Percentiles rank a stretch among this genome's conserved stretches.
Evolutionary conservation across 2,888 invertebrate genomes (phyloP).

Genomic region (Nomada ferruginata): DNA sequence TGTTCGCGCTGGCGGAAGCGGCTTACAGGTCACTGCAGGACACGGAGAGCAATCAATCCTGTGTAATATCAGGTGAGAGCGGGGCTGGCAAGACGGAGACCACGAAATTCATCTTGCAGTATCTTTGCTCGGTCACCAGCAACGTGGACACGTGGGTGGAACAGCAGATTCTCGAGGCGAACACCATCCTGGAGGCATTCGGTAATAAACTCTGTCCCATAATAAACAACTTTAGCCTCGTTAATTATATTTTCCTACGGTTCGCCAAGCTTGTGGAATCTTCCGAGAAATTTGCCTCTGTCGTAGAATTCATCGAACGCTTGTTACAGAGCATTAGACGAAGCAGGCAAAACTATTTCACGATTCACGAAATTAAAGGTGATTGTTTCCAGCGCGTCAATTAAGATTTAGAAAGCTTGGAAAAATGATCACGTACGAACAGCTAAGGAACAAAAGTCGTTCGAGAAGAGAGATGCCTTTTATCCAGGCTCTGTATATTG

Average conservation of each 20-base stretch:
- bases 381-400: too few species aligned
- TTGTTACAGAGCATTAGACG: too few species aligned
- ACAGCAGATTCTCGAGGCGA: constrained; percentile 96
- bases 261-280: not conserved
- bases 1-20: constrained; percentile 95
- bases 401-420: too few species aligned
- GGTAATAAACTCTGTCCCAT: constrained; percentile 86
- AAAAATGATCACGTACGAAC: too few species aligned
- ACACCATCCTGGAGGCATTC: constrained; percentile 96
- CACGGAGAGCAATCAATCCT: constrained; percentile 89
- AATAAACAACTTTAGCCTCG: constrained; percentile 12
- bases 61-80: constrained; percentile 96
- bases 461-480: not conserved
- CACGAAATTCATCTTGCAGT: constrained; percentile 95
- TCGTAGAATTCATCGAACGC: too few species aligned
- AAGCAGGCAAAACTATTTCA: too few species aligned
- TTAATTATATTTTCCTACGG: constrained; percentile 25
- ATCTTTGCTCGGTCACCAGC: constrained; percentile 94
- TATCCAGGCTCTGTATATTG: not conserved
- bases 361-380: too few species aligned
- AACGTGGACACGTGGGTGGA: constrained; percentile 96
- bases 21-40: constrained; percentile 92
- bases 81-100: constrained; percentile 98
- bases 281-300: too few species aligned
- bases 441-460: not conserved